These are phyloP conservation scores for Ostrea edulis DNA, from an alignment of 1,140 invertebrate genomes.

Conservation along the genomic window DNA sequence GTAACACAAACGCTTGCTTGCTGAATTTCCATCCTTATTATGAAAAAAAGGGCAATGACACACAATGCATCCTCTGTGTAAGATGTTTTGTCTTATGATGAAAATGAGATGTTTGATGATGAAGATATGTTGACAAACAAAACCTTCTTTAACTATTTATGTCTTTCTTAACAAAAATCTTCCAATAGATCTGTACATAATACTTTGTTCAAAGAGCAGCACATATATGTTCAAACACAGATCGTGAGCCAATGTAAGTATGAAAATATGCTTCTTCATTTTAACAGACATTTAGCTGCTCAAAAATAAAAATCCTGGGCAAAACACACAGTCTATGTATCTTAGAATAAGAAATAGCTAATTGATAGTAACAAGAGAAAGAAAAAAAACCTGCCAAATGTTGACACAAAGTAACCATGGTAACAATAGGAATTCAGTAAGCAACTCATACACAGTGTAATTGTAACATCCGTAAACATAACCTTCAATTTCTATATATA, in stretches of 20 bases:
- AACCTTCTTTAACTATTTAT: background rate
- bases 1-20: background rate
- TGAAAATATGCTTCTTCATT: background rate
- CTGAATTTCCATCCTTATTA: background rate
- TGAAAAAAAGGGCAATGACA: background rate
- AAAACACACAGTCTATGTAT: background rate
- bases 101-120: background rate
- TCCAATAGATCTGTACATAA: background rate
- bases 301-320: background rate
- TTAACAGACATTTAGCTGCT: background rate
- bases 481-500: background rate
- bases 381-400: background rate
- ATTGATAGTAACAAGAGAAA: background rate
- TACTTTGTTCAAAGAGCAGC: slow-evolving; percentile 22
- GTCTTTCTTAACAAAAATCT: background rate
- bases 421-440: background rate
- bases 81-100: background rate
- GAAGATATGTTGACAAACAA: background rate
- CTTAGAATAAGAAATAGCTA: background rate
- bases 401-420: background rate
- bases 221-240: background rate
- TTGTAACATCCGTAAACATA: background rate
- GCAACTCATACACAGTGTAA: background rate
- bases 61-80: background rate
- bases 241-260: background rate